These are phyloP conservation scores for Zaprionus lachaisei DNA, from an alignment of 1,140 invertebrate genomes.

Conservation along the genomic window DNA sequence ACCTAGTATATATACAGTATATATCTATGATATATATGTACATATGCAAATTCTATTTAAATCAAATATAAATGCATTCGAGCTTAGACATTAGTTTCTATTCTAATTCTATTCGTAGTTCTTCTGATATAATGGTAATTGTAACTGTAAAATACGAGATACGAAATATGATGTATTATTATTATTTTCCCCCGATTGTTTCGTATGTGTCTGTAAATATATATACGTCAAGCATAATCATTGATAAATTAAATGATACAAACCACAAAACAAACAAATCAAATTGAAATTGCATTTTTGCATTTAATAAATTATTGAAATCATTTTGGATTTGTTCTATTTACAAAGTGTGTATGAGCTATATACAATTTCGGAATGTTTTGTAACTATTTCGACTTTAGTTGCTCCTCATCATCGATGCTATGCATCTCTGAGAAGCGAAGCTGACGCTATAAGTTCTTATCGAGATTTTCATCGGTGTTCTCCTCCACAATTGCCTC, in stretches of 20 bases:
- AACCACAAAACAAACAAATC: slow-evolving; percentile 31
- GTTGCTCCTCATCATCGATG: slow-evolving; percentile 63
- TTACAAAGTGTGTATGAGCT: slow-evolving; percentile 22
- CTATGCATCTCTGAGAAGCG: slow-evolving; percentile 67
- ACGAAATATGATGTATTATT: slow-evolving; percentile 42
- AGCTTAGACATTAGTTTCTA: slow-evolving; percentile 57
- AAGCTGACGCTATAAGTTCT: slow-evolving; percentile 77
- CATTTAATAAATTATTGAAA: slow-evolving; percentile 4
- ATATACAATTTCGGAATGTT: slow-evolving; percentile 15
- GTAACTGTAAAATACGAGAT: too few relatives aligned
- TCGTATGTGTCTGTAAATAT: slow-evolving; percentile 39
- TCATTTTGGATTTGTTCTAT: slow-evolving; percentile 15
- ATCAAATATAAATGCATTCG: slow-evolving; percentile 41
- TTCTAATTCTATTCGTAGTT: slow-evolving; percentile 56
- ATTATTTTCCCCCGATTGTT: slow-evolving; percentile 18
- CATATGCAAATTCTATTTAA: slow-evolving; percentile 30
- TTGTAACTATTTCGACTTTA: slow-evolving; percentile 2
- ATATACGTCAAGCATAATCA: slow-evolving; percentile 66
- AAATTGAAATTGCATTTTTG: slow-evolving; percentile 21
- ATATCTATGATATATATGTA: slow-evolving; percentile 32
- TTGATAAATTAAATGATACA: slow-evolving; percentile 43
- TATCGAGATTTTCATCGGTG: slow-evolving; percentile 74
- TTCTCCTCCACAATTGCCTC: slow-evolving; percentile 91
- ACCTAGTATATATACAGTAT: slow-evolving; percentile 1
- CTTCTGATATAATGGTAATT: slow-evolving; percentile 17